A percentile compares a stretch with the other conserved stretches of the same genome.
Evolutionary conservation across 2,797 vertebrate genomes (phyloP).

Genomic region (Thaleichthys pacificus): DNA sequence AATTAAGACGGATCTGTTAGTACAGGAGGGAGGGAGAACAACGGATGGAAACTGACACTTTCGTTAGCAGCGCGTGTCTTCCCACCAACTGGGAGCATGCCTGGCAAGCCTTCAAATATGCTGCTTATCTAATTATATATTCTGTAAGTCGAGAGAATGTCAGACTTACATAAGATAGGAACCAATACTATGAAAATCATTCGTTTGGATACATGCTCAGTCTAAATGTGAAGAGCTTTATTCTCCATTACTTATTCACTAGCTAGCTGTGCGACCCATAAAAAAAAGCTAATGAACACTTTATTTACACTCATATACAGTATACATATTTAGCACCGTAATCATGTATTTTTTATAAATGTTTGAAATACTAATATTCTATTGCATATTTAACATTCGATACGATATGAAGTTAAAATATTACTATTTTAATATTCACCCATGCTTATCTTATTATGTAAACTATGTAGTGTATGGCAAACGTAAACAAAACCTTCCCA

Average conservation of each 20-base stretch:
- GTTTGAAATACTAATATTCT: too few relatives aligned
- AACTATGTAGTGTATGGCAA: background rate
- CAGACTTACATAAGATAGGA: background rate
- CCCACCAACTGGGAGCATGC: background rate
- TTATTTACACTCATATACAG: too few relatives aligned
- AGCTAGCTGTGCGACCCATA: background rate
- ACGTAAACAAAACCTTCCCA: too few relatives aligned
- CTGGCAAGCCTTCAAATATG: background rate
- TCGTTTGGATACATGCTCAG: background rate
- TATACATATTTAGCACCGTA: too few relatives aligned
- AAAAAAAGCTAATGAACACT: background rate
- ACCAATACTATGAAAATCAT: background rate
- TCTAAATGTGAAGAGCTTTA: background rate
- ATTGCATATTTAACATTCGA: too few relatives aligned
- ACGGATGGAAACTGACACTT: too few relatives aligned
- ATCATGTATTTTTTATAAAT: too few relatives aligned
- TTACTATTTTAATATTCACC: too few relatives aligned
- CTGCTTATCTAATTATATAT: background rate
- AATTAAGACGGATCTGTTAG: background rate
- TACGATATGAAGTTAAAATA: too few relatives aligned
- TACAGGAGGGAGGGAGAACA: background rate
- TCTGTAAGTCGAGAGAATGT: background rate
- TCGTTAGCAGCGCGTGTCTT: too few relatives aligned
- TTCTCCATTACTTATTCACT: background rate
- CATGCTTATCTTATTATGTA: too few relatives aligned